These are phyloP conservation scores for Grammomys surdaster DNA, from an alignment of 2,113 vertebrate genomes.

Conservation along the genomic window DNA sequence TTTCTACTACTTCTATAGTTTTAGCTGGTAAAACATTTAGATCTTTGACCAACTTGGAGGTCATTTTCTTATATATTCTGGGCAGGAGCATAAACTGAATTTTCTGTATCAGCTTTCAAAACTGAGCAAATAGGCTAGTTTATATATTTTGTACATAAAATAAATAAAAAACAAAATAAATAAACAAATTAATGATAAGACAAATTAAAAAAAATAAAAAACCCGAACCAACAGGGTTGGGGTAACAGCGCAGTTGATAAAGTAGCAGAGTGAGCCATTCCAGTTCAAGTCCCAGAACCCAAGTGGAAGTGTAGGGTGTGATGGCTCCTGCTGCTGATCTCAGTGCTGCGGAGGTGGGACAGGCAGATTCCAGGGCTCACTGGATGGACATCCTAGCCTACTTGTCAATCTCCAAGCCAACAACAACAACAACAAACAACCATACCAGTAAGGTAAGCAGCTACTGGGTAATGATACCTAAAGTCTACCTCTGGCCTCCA, in stretches of 20 bases:
- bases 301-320: background rate
- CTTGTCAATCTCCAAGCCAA: no score
- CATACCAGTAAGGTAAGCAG: background rate
- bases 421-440: background rate
- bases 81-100: background rate
- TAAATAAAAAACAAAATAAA: background rate
- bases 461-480: background rate
- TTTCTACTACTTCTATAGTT: background rate
- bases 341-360: background rate
- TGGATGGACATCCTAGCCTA: background rate
- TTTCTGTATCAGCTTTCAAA: constrained; percentile 27
- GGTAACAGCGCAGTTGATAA: background rate
- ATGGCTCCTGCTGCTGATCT: background rate
- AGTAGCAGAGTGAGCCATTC: background rate
- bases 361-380: background rate
- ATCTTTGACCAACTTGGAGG: background rate
- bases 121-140: background rate
- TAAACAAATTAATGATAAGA: no score
- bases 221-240: background rate
- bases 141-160: background rate
- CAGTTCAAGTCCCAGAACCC: background rate
- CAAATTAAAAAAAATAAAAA: background rate
- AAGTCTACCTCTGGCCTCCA: background rate
- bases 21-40: background rate
- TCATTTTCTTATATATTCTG: background rate